These are phyloP conservation scores for Mesorhabditis spiculigera DNA, from an alignment of 2,888 invertebrate species.

Conservation along the genomic window DNA sequence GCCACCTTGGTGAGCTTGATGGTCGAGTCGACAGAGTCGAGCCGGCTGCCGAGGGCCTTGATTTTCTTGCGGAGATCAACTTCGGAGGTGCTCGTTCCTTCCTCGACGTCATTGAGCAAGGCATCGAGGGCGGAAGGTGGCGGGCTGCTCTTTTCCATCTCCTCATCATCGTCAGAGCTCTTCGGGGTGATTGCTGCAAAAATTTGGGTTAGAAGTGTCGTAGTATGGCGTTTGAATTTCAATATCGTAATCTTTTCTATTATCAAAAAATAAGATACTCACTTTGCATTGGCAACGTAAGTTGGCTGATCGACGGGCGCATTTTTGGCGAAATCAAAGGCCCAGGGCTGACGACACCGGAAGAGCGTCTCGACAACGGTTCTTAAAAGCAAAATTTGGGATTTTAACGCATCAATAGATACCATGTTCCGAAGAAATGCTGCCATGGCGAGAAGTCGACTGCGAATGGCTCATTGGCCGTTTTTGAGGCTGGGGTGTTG, in stretches of 20 bases:
- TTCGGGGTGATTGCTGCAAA: background rate
- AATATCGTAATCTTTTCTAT: too few relatives aligned
- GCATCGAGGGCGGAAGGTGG: background rate
- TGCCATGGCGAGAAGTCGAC: constrained; percentile 2
- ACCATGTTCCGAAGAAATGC: constrained; percentile 6
- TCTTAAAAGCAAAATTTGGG: constrained; percentile 3
- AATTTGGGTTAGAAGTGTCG: too few relatives aligned
- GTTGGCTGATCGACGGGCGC: background rate
- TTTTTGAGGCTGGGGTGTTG: background rate
- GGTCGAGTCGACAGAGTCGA: background rate
- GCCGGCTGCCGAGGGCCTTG: background rate
- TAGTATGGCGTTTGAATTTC: too few relatives aligned
- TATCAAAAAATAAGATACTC: too few relatives aligned
- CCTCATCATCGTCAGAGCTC: constrained; percentile 3
- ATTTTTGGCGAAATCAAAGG: background rate
- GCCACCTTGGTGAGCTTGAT: background rate
- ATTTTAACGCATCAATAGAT: background rate
- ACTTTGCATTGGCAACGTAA: background rate
- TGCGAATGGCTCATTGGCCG: background rate
- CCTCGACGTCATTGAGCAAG: background rate
- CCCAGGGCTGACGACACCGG: constrained; percentile 1
- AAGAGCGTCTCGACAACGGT: constrained; percentile 1
- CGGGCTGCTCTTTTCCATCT: background rate
- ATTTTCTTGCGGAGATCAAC: constrained; percentile 3
- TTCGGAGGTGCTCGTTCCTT: background rate